phyloP scores from a whole-genome alignment of 1,140 invertebrate genomes.

The Mactra quadrangularis region DNA sequence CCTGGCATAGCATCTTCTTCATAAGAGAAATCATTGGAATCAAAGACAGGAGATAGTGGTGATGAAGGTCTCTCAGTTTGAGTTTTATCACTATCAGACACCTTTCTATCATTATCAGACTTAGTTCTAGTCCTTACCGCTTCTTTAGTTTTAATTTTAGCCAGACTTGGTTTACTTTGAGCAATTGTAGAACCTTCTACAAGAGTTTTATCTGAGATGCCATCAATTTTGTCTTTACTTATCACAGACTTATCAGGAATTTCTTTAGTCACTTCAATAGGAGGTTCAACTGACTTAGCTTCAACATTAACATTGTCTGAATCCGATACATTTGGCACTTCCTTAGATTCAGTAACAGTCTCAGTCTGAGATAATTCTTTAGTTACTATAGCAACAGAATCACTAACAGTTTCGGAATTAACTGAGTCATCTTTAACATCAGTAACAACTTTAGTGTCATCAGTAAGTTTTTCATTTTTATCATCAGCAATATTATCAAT shows the following conservation, averaged over 20 bases:
- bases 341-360: constrained; percentile 35
- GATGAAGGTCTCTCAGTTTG: neutral
- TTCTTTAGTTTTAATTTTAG: constrained; percentile 43
- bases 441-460: neutral
- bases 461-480: neutral
- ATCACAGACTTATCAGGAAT: constrained; percentile 15
- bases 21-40: constrained; percentile 41
- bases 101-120: neutral
- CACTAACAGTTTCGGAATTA: neutral
- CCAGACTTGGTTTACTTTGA: neutral
- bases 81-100: neutral
- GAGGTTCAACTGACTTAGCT: neutral
- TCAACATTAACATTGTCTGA: neutral
- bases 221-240: neutral
- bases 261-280: constrained; percentile 1
- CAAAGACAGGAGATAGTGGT: constrained; percentile 51
- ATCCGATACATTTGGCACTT: constrained; percentile 40
- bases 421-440: neutral
- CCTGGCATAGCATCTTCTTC: constrained; percentile 60
- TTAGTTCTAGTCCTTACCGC: neutral
- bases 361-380: constrained; percentile 2
- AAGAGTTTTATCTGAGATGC: neutral
- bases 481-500: neutral
- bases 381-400: neutral
- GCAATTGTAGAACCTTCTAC: neutral